phyloP scores from a whole-genome alignment of 2,888 invertebrate species.

The Troilus luridus region DNA sequence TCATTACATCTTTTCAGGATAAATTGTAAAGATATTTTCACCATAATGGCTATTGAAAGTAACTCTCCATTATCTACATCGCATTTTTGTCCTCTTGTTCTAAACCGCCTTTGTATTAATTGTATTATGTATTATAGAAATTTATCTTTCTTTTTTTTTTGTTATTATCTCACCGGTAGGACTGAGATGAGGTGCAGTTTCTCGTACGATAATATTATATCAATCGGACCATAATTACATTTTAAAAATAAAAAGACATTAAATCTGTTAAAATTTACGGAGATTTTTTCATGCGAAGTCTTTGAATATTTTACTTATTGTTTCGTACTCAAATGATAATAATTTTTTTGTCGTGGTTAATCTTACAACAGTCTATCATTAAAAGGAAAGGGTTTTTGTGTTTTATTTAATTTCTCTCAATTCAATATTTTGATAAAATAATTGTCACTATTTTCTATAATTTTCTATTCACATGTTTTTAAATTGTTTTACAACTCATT shows the following conservation, averaged over 20 bases:
- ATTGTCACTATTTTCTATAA: too few relatives aligned
- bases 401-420: too few relatives aligned
- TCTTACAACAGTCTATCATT: too few relatives aligned
- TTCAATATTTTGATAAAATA: too few relatives aligned
- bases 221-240: neutral
- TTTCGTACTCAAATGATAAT: too few relatives aligned
- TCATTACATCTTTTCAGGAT: neutral
- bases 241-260: neutral
- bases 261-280: too few relatives aligned
- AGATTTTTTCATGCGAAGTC: too few relatives aligned
- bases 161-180: neutral
- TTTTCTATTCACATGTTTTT: too few relatives aligned
- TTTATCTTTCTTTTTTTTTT: conserved; percentile 1
- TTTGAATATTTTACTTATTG: too few relatives aligned
- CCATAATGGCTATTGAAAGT: conserved; percentile 42
- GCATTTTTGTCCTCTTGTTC: conserved; percentile 38
- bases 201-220: neutral
- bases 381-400: too few relatives aligned
- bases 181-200: neutral
- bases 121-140: conserved; percentile 43
- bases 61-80: neutral
- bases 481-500: too few relatives aligned
- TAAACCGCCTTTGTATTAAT: conserved; percentile 37
- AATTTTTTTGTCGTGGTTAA: too few relatives aligned
- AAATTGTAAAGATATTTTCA: conserved; percentile 18